Evolutionary conservation across 2,797 vertebrate genomes (phyloP).

Genomic region (Manis pentadactyla): DNA sequence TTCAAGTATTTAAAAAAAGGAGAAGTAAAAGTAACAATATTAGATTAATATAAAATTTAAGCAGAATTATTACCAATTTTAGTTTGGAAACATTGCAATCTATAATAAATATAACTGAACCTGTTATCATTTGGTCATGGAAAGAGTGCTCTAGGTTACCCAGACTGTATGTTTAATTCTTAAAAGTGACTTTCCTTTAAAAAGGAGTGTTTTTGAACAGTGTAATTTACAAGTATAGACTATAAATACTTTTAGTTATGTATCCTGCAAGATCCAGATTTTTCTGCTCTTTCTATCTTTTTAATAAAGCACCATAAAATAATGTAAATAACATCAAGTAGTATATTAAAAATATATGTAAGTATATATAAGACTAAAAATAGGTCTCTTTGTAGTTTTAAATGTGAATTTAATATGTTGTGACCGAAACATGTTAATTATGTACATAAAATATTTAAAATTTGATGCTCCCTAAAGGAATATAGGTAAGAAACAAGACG

Average conservation of each 20-base stretch:
- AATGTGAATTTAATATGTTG: constrained; percentile 41
- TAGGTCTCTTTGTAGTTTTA: constrained; percentile 10
- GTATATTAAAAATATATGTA: background rate
- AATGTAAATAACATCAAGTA: constrained; percentile 24
- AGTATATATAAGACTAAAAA: constrained; percentile 17
- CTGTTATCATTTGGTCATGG: background rate
- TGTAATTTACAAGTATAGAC: background rate
- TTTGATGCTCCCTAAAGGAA: background rate
- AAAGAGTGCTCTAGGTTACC: background rate
- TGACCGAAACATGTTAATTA: constrained; percentile 5
- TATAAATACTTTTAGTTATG: constrained; percentile 2
- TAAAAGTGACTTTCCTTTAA: background rate
- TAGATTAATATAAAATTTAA: constrained; percentile 19
- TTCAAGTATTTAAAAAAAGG: background rate
- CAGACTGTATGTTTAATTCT: background rate
- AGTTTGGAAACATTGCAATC: background rate
- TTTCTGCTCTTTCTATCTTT: background rate
- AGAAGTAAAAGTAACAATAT: background rate
- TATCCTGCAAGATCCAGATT: background rate
- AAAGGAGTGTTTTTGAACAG: constrained; percentile 15
- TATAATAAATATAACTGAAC: background rate
- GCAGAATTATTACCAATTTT: constrained; percentile 31
- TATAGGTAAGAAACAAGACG: background rate
- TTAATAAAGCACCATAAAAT: constrained; percentile 7
- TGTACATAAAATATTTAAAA: constrained; percentile 25